phyloP scores from a whole-genome alignment of 2,797 vertebrate species.

The Halcyon badia region DNA sequence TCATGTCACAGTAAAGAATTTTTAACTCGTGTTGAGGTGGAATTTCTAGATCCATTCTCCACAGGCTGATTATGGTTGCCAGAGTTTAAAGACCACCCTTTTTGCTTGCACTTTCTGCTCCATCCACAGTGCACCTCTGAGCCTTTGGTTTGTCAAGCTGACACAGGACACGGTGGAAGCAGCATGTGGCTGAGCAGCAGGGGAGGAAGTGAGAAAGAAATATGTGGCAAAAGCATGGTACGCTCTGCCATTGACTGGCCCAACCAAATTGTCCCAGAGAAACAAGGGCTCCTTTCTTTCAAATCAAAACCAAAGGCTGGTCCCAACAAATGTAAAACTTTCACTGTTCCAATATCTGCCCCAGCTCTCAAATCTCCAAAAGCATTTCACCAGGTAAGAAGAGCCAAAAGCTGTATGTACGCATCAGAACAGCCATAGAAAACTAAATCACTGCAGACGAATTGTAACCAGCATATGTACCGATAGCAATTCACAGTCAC shows the following conservation, averaged over 20 bases:
- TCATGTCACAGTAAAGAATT: no score
- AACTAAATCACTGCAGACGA: fast-evolving
- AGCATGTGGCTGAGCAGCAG: fast-evolving
- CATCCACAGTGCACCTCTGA: not conserved
- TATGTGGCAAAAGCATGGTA: not conserved
- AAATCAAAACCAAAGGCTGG: not conserved
- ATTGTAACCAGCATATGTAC: not conserved
- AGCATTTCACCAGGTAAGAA: not conserved
- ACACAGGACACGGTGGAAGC: not conserved
- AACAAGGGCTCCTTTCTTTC: not conserved
- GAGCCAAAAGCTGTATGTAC: not conserved
- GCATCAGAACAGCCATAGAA: not conserved
- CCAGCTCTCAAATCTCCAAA: not conserved
- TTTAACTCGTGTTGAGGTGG: no score
- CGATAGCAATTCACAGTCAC: not conserved
- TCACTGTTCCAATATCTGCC: not conserved
- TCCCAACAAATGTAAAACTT: not conserved
- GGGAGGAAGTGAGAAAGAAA: not conserved
- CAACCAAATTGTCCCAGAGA: not conserved
- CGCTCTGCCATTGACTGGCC: not conserved
- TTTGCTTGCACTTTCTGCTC: not conserved
- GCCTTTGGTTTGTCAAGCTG: not conserved
- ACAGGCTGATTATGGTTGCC: fast-evolving
- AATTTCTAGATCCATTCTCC: not conserved
- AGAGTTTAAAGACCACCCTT: not conserved